These are phyloP conservation scores for Motacilla alba DNA, from an alignment of 2,113 vertebrate species.

Conservation along the genomic window DNA sequence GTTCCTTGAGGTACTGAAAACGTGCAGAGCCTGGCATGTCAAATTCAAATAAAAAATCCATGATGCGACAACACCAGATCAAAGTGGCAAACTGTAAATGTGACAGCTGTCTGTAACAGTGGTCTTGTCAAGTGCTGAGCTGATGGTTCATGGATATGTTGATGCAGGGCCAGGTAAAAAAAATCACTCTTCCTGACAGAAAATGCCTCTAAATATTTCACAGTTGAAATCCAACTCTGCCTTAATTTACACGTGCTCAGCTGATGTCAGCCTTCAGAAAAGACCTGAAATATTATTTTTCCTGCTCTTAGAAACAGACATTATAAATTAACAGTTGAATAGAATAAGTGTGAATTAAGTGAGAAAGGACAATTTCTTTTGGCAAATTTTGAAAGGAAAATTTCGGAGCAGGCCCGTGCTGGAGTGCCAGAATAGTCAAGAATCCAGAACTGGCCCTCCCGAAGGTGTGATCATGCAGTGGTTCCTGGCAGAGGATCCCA, in stretches of 20 bases:
- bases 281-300: background rate
- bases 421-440: background rate
- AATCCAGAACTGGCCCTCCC: background rate
- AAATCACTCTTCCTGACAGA: background rate
- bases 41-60: background rate
- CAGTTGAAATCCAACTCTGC: background rate
- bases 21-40: background rate
- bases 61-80: background rate
- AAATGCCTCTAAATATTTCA: background rate
- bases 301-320: background rate
- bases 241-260: background rate
- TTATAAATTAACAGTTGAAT: background rate
- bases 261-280: background rate
- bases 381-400: background rate
- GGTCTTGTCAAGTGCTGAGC: background rate
- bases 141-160: background rate
- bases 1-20: background rate
- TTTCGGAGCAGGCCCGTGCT: accelerated
- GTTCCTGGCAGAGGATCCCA: background rate
- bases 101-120: background rate
- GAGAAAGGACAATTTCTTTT: background rate
- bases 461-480: background rate
- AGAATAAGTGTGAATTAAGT: background rate
- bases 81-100: background rate
- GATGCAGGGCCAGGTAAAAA: background rate